phyloP scores from a whole-genome alignment of 1,140 invertebrate genomes.

The Parasteatoda tepidariorum region DNA sequence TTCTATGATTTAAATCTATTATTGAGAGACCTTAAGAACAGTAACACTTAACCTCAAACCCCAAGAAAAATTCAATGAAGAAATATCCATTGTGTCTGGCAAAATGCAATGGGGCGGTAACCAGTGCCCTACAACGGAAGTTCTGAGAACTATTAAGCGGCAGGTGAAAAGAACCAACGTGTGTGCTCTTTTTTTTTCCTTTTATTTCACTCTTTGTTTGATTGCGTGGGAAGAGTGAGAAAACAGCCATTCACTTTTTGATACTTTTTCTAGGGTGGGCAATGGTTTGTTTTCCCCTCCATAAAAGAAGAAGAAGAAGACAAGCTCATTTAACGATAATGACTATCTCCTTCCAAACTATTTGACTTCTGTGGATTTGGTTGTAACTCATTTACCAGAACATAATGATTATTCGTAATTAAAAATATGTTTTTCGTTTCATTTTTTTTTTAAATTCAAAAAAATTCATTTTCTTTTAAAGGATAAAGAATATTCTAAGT shows the following conservation, averaged over 20 bases:
- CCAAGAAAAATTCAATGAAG: not conserved
- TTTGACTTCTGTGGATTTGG: too few relatives aligned
- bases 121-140: slow-evolving; percentile 15
- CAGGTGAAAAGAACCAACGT: not conserved
- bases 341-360: too few relatives aligned
- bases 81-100: slow-evolving; percentile 30
- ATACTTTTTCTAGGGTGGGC: too few relatives aligned
- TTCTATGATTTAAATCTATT: slow-evolving; percentile 52
- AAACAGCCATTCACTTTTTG: not conserved
- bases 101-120: slow-evolving; percentile 30
- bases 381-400: too few relatives aligned
- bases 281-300: too few relatives aligned
- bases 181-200: not conserved
- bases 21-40: slow-evolving; percentile 6
- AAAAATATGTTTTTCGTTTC: too few relatives aligned
- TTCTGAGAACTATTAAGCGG: slow-evolving; percentile 36
- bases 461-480: too few relatives aligned
- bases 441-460: too few relatives aligned
- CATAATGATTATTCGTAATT: too few relatives aligned
- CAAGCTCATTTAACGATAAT: too few relatives aligned
- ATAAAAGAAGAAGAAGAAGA: too few relatives aligned
- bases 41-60: slow-evolving; percentile 27
- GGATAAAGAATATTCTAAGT: too few relatives aligned
- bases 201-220: not conserved
- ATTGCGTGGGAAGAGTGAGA: not conserved